Evolutionary conservation across 2,113 vertebrate genomes (phyloP).

Genomic region (Stictonetta naevosa): DNA sequence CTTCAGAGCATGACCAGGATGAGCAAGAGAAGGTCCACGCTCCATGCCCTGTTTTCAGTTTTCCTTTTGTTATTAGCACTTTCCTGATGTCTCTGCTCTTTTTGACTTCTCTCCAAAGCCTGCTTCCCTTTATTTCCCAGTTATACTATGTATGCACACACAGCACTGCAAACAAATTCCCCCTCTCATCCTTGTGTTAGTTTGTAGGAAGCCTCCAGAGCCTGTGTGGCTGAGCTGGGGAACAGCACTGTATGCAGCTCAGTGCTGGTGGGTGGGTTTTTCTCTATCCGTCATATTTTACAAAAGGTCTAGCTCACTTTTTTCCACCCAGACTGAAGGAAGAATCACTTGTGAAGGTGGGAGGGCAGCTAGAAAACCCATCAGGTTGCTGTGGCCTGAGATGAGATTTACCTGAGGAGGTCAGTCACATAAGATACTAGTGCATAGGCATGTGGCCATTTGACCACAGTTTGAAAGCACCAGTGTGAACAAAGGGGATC

Average conservation of each 20-base stretch:
- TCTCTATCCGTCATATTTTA: background rate
- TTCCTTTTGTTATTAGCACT: background rate
- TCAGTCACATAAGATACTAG: rapidly evolving
- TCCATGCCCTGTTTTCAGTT: background rate
- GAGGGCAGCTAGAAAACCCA: background rate
- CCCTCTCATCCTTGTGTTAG: background rate
- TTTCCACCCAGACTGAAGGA: background rate
- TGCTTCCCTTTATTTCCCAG: background rate
- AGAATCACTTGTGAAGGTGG: background rate
- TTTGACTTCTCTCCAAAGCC: background rate
- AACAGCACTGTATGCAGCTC: background rate
- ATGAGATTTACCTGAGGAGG: background rate
- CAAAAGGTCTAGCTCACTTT: background rate
- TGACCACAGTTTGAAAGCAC: background rate
- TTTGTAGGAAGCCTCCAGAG: rapidly evolving
- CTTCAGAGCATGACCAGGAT: background rate
- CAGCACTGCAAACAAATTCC: background rate
- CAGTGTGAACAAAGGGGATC: background rate
- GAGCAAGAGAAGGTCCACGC: background rate
- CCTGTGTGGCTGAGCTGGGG: rapidly evolving
- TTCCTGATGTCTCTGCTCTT: background rate
- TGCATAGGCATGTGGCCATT: background rate
- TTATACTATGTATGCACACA: background rate
- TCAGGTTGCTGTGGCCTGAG: background rate
- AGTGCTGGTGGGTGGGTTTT: background rate